phyloP scores from a whole-genome alignment of 2,113 vertebrate species.

The Dinomys branickii region DNA sequence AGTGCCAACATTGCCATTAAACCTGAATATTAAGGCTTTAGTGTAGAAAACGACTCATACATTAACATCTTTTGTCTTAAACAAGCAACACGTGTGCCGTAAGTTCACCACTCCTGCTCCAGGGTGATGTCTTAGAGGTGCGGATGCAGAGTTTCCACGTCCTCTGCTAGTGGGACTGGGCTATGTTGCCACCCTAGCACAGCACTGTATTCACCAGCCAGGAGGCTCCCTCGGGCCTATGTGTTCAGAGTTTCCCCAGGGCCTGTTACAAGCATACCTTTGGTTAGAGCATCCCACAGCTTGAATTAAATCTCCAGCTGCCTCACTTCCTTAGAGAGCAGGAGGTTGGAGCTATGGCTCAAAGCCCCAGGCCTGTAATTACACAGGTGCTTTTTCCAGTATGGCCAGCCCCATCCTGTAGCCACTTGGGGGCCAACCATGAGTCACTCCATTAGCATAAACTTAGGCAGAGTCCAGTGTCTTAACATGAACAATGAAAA shows the following conservation, averaged over 20 bases:
- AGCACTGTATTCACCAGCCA: not conserved
- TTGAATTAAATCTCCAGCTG: not conserved
- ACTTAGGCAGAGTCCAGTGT: not conserved
- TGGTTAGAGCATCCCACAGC: not conserved
- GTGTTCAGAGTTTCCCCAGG: not conserved
- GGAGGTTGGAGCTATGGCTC: not conserved
- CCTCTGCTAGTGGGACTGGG: not conserved
- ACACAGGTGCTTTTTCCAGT: not conserved
- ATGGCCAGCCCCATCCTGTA: not conserved
- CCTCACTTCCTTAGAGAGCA: not conserved
- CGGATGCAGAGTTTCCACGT: not conserved
- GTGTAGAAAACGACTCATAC: not conserved
- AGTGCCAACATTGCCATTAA: not conserved
- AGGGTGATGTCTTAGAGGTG: not conserved
- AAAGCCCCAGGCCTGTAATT: not conserved
- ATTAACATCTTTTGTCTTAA: not conserved
- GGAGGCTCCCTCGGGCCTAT: not conserved
- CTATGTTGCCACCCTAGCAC: not conserved
- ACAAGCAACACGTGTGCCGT: not conserved
- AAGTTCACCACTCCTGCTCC: not conserved
- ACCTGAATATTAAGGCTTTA: not conserved
- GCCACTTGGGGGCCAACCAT: not conserved
- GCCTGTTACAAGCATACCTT: not conserved
- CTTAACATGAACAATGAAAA: not conserved
- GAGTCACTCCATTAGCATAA: not conserved